Conservation (phyloP, 2,113 vertebrate species). For the Oxyruncus cristatus region DNA sequence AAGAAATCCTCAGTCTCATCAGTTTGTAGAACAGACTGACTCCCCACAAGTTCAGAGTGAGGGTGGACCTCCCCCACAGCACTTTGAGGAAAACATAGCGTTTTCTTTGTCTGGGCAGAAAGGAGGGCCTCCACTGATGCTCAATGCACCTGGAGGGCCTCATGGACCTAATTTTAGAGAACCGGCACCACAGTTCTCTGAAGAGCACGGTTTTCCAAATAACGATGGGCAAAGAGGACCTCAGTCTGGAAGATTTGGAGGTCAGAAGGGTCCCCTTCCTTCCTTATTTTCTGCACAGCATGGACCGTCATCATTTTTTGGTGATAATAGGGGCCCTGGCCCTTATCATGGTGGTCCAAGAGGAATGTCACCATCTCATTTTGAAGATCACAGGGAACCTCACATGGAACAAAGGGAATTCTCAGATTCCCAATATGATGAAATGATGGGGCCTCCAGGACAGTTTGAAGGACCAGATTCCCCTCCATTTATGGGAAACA, state of each 20-base stretch:
- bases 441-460: slow-evolving; percentile 72
- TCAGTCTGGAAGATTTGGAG: slow-evolving; percentile 77
- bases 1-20: slow-evolving; percentile 45
- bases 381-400: slow-evolving; percentile 77
- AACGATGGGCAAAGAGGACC: slow-evolving; percentile 80
- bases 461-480: slow-evolving; percentile 73
- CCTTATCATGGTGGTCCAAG: slow-evolving; percentile 80
- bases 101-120: slow-evolving; percentile 61
- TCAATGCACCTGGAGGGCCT: slow-evolving; percentile 70
- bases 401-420: slow-evolving; percentile 76
- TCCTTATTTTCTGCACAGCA: slow-evolving; percentile 84
- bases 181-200: slow-evolving; percentile 71
- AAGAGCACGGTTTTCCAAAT: slow-evolving; percentile 64
- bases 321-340: slow-evolving; percentile 80
- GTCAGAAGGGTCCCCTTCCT: slow-evolving; percentile 81
- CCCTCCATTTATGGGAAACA: slow-evolving; percentile 73
- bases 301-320: slow-evolving; percentile 77
- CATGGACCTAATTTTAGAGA: slow-evolving; percentile 81
- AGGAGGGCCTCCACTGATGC: slow-evolving; percentile 73
- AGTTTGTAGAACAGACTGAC: slow-evolving; percentile 56
- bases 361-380: slow-evolving; percentile 78
- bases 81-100: slow-evolving; percentile 48
- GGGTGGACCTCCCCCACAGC: slow-evolving; percentile 56
- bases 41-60: neutral
- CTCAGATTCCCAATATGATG: slow-evolving; percentile 77